These are phyloP conservation scores for Tyto alba DNA, from an alignment of 2,113 vertebrate species.

Conservation along the genomic window DNA sequence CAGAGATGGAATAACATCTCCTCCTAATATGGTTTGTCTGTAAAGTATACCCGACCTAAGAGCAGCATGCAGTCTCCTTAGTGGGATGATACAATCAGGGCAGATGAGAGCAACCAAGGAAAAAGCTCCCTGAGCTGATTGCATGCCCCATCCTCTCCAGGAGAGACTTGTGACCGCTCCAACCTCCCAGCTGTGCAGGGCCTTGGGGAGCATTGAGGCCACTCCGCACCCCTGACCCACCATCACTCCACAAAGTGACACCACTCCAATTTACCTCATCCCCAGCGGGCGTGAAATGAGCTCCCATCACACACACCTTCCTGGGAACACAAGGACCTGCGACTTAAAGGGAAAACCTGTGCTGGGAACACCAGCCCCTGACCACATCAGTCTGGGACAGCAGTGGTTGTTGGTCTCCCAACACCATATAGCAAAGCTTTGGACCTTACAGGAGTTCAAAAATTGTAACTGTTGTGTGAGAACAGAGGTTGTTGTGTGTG, in stretches of 20 bases:
- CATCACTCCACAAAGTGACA: not conserved
- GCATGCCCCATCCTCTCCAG: not conserved
- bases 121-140: not conserved
- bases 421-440: not conserved
- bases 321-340: not conserved
- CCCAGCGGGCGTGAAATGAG: not conserved
- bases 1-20: not conserved
- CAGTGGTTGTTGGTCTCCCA: not conserved
- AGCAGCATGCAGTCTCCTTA: not conserved
- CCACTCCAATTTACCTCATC: not conserved
- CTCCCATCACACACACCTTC: not conserved
- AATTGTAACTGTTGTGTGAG: not conserved
- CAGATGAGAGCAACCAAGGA: not conserved
- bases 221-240: not conserved
- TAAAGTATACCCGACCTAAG: not conserved
- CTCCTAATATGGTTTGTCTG: not conserved
- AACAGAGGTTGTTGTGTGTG: not conserved
- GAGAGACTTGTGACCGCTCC: not conserved
- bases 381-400: too few species aligned
- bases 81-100: not conserved
- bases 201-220: not conserved
- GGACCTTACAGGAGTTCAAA: not conserved
- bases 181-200: not conserved
- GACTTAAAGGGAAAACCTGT: fast-evolving
- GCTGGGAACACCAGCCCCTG: not conserved